Evolutionary conservation across 2,888 invertebrate genomes (phyloP), one percentile per base, ranked within the genome.

Genomic region (Cynaeus angustus): DNA sequence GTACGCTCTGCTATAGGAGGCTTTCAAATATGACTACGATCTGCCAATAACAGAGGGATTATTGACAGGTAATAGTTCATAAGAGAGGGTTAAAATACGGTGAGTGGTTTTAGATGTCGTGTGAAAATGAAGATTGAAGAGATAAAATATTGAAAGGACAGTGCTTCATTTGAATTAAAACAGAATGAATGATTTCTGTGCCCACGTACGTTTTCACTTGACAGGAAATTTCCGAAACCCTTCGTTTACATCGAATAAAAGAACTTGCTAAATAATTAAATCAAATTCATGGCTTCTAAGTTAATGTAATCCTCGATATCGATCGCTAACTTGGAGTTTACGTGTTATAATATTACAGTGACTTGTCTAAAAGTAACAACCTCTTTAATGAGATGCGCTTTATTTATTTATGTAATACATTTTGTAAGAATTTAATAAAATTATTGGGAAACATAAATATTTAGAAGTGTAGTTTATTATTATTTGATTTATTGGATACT

Each of bases 61-160:
- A 48, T n/a, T 48, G 48, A 48, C 48, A 48, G 48, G 16, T 48
- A 26, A 16, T 16, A 26, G 48, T 10, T 16, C n/a, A 14, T 9
- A 43, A 43, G 14, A 43, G 16, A 48, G 16, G 13, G 13, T n/a
- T 48, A n/a, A 26, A 26, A 9, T 7, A n/a, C 13, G 12, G 10
- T 12, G 41, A 41, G 41, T 41, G 41, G 41, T 41, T 41, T 41
- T 41, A 13, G 41, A 13, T 41, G 41, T 41, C 14, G 13, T 48
- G 16, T 14, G 21, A 48, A 48, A 48, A 26, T 16, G 48, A 16
- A 26, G 21, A 48, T 14, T 43, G 43, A 43, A 43, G 14, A 14
- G 13, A 12, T 13, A 14, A 43, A 43, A 6, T 43, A 43, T 13
- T 43, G 7, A 6, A 33, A 33, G 33, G n/a, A 33, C 33, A 2